phyloP scores from a whole-genome alignment of 2,113 vertebrate genomes.

The Petroica traversi region DNA sequence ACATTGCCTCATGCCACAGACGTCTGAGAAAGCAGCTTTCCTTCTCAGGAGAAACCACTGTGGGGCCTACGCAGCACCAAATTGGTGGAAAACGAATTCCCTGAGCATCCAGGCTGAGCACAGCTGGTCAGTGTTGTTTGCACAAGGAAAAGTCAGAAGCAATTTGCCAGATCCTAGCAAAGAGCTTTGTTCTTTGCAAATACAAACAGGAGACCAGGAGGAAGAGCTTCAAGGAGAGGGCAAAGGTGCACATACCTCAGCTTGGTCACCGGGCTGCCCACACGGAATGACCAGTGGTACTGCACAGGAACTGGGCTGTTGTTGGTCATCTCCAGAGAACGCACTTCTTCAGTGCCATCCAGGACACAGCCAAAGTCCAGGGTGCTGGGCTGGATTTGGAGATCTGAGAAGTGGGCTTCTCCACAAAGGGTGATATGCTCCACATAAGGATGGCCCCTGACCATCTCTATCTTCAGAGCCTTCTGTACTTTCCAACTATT shows the following conservation, averaged over 20 bases:
- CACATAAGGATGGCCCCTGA: slow-evolving; percentile 77
- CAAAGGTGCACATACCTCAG: slow-evolving; percentile 69
- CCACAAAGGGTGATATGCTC: slow-evolving; percentile 72
- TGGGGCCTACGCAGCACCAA: neutral
- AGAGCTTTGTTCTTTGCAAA: neutral
- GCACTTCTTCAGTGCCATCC: slow-evolving; percentile 73
- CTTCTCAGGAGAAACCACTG: neutral
- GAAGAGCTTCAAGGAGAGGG: neutral
- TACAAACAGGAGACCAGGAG: neutral
- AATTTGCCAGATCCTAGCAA: neutral
- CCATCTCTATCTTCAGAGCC: slow-evolving; percentile 69
- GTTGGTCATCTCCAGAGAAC: slow-evolving; percentile 79
- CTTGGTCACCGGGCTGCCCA: neutral
- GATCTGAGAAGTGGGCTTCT: slow-evolving; percentile 84
- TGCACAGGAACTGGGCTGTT: slow-evolving; percentile 76
- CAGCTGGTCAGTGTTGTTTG: neutral
- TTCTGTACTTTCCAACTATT: slow-evolving; percentile 70
- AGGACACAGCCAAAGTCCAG: slow-evolving; percentile 87
- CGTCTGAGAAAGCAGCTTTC: neutral
- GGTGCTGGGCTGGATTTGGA: slow-evolving; percentile 72
- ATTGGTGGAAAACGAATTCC: neutral
- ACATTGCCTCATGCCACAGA: neutral
- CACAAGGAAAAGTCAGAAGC: neutral
- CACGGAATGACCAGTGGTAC: slow-evolving; percentile 82
- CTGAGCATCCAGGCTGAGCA: neutral